These are phyloP conservation scores for Argentina silus DNA, from an alignment of 2,797 vertebrate genomes.

Conservation along the genomic window DNA sequence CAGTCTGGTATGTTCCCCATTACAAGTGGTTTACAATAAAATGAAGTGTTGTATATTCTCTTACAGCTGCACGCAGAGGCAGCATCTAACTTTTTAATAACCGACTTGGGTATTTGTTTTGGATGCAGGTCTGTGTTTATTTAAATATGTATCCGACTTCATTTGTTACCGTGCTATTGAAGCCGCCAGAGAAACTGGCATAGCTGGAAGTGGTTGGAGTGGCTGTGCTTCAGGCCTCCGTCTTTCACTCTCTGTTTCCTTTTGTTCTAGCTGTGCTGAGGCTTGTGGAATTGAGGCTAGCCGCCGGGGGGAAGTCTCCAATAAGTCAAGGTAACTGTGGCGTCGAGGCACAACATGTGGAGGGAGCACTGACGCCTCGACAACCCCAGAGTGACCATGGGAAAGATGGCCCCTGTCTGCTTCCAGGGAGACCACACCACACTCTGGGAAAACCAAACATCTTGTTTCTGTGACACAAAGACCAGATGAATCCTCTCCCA, in stretches of 20 bases:
- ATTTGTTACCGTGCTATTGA: conserved; percentile 59
- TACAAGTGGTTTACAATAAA: conserved; percentile 72
- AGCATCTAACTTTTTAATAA: conserved; percentile 59
- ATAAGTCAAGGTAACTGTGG: conserved; percentile 13
- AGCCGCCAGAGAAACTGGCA: conserved; percentile 10
- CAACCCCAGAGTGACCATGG: too few species aligned
- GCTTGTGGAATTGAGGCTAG: background rate
- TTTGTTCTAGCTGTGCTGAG: background rate
- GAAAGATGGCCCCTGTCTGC: background rate
- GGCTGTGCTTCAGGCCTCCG: too few species aligned
- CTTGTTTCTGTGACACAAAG: conserved; percentile 37
- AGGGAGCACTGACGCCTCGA: background rate
- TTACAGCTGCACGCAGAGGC: conserved; percentile 63
- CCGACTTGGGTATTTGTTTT: conserved; percentile 68
- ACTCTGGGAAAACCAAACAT: conserved; percentile 38
- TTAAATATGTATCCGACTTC: conserved; percentile 69
- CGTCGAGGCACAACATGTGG: too few species aligned
- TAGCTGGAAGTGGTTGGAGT: background rate
- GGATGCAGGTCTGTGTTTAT: conserved; percentile 70
- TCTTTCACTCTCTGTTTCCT: background rate
- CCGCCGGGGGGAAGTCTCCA: conserved; percentile 3
- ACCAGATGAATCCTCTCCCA: conserved; percentile 38
- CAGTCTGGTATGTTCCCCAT: conserved; percentile 67
- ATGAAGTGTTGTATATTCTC: conserved; percentile 73
- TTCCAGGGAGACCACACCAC: conserved; percentile 37